Evolutionary conservation across 2,888 invertebrate species (phyloP), one percentile per base, ranked within the genome.

Genomic region (Ennomos erosarius): DNA sequence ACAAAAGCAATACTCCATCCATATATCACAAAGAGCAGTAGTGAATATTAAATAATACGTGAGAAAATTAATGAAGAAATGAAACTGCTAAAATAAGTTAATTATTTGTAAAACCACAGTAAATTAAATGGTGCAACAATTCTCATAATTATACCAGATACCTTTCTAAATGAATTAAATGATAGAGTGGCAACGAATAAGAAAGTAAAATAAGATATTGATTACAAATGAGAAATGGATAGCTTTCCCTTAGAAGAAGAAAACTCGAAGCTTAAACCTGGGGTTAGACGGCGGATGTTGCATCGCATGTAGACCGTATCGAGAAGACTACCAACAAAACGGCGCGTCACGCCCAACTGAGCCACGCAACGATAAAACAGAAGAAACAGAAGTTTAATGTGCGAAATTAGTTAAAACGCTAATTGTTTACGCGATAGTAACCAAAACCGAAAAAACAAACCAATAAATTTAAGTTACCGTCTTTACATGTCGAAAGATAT

Each of bases 261-360:
- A 77, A 79, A 74, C 73, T 68, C 65, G 80, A 81, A 78, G 79
- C 78, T 77, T 73, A 86, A 83, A 81, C 80, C 80, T 78, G 79
- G 82, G 86, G 85, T 87, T 82, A 81, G 75, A 71, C 79, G 78
- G 72, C 82, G 84, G 87, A 88, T 88, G 78, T 80, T 78, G 71
- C 57, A 68, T 63, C 76, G 83, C 85, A 90, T 90, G 75, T 89
- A 90, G 90, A 91, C 90, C 90, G 90, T 83, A 84, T 88, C 88
- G 84, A 79, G 82, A 85, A 85, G 83, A 84, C 79, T 79, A 78
- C 79, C 82, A 84, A 87, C 87, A 88, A 88, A 90, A 87, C 85
- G 84, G 77, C 75, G 78, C 84, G 86, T 90, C 85, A 90, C 87
- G 87, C 87, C 81, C 74, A 88, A 88, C 85, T 82, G 84, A 82